phyloP scores from a whole-genome alignment of 2,113 vertebrate genomes.

The Apistogramma diplotaenia region DNA sequence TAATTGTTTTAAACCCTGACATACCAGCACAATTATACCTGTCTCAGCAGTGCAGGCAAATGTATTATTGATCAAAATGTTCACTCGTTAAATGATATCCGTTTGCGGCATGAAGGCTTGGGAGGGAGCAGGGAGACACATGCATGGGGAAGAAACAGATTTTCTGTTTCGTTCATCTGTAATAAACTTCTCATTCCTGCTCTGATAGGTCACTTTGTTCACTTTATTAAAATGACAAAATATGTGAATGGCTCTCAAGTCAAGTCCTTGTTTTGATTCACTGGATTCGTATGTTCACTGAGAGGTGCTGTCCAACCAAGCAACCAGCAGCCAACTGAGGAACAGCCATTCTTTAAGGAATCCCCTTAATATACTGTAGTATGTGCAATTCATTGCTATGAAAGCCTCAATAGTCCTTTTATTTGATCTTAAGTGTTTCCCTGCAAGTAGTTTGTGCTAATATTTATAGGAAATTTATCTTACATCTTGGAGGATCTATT shows the following conservation, averaged over 20 bases:
- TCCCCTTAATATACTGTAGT: neutral
- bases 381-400: neutral
- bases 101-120: constrained; percentile 8
- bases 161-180: constrained; percentile 11
- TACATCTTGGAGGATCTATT: neutral
- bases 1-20: constrained; percentile 67
- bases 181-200: constrained; percentile 28
- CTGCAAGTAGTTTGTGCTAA: neutral
- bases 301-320: neutral
- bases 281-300: neutral
- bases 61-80: constrained; percentile 72
- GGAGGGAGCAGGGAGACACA: constrained; percentile 10
- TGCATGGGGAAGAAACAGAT: constrained; percentile 2
- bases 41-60: constrained; percentile 66
- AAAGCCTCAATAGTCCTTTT: neutral
- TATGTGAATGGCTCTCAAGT: neutral
- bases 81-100: constrained; percentile 57
- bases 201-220: constrained; percentile 9
- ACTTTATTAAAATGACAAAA: neutral
- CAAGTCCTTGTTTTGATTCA: neutral
- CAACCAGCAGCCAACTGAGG: neutral
- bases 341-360: neutral
- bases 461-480: neutral
- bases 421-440: no score
- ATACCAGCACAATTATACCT: constrained; percentile 68